Percentiles rank a stretch among this genome's conserved stretches.
Conservation (phyloP, 2,113 vertebrate species). For the Tiliqua scincoides region DNA sequence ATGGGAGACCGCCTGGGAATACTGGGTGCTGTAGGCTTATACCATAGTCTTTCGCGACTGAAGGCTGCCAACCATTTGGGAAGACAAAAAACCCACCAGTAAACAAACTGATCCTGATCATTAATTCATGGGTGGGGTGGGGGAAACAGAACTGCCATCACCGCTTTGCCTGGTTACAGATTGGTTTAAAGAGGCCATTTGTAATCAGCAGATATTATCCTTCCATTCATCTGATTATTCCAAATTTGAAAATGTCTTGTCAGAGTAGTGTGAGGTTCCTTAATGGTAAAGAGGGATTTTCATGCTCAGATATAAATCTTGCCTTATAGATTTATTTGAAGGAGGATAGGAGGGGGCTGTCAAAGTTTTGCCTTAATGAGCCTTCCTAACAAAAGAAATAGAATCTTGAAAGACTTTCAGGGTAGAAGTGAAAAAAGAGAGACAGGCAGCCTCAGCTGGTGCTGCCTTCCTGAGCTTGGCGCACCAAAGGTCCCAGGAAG, state of each 20-base stretch:
- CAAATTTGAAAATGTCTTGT: conserved; percentile 37
- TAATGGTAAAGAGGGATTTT: background rate
- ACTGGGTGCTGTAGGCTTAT: too few species aligned
- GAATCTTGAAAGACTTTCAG: background rate
- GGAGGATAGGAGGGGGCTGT: background rate
- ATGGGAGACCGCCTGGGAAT: too few species aligned
- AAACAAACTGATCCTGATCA: too few species aligned
- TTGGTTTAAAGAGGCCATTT: conserved; percentile 21
- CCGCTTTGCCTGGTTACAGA: conserved; percentile 15
- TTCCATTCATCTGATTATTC: conserved; percentile 32
- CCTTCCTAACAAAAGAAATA: background rate
- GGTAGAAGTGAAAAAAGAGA: background rate
- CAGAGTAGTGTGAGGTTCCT: background rate
- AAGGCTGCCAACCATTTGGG: too few species aligned
- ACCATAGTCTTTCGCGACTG: too few species aligned
- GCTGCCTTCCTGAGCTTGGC: background rate
- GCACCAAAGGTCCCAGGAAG: background rate
- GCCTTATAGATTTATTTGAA: background rate
- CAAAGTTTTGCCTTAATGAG: background rate
- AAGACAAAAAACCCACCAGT: background rate
- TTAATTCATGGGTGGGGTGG: background rate
- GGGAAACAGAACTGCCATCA: conserved; percentile 2
- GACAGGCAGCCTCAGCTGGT: background rate
- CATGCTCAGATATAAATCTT: background rate
- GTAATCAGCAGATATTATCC: background rate